Base-by-base conservation (phyloP, 1,140 invertebrate species). In the Tetraneura akinire region DNA sequence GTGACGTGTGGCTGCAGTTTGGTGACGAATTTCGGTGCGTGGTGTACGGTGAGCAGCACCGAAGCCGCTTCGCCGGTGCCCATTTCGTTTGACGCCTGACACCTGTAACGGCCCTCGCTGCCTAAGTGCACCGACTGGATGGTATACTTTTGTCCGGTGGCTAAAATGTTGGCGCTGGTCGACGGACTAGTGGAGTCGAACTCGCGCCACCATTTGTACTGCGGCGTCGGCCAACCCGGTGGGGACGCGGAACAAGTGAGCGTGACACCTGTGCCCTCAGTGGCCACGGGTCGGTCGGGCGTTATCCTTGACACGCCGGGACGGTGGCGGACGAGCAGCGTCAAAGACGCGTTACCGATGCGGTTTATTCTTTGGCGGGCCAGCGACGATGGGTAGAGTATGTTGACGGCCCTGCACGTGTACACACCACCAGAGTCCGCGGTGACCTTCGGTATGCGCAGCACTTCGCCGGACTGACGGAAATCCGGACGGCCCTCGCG, bases 21-120 rank as follows among this genome's bases (percentile, higher is more conserved):
- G 26, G 91, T 89, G 57, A 93, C 88, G 83, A 97, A 92, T 80
- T 91, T 91, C 0, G 95, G 94, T 1, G 93, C 91, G 84, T 96
- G 94, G 83, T 95, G 90, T 0, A 97, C 94, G 84, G 92, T 92
- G 4, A 97, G 87, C 71, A 90, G 90, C 14, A 95, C 93, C 0
- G 92, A 92, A 0, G 93, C 94, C 60, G 92, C 88, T 82, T 93
- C 92, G 1, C 95, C 94, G 66, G 91, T 91, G 6, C 96, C 96
- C 80, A 96, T 88, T 85, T 94, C 93, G 83, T 97, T 97, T 21
- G 90, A 91, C 0, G 94, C 94, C 84, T 95, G 92, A 84, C 96
- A 97, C 83, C 92, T 92, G 85, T 97, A 97, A 23, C 90, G 91
- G 3, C 95, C 96, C 86, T 96, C 95, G 83, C 92, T 93, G 14